Percentiles rank a stretch among this genome's conserved stretches.
Conservation (phyloP, 2,797 vertebrate species). For the Xenentodon cancila region DNA sequence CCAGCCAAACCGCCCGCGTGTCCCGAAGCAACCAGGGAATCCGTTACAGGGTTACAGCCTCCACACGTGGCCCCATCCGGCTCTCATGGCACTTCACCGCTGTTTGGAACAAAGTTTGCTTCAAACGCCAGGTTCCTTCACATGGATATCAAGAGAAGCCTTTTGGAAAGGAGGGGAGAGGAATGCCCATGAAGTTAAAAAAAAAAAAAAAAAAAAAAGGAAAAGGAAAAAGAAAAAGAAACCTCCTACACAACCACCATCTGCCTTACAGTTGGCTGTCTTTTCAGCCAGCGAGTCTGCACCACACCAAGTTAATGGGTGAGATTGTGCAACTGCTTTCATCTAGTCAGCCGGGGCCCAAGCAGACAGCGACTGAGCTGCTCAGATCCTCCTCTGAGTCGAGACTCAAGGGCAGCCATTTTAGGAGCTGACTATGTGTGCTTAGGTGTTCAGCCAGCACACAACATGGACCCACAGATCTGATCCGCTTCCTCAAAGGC, state of each 20-base stretch:
- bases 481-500: constrained; percentile 86
- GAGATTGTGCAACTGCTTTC: constrained; percentile 90
- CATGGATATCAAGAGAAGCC: constrained; percentile 78
- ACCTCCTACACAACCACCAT: constrained; percentile 64
- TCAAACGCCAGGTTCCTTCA: constrained; percentile 86
- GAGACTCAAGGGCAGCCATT: constrained; percentile 98
- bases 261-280: constrained; percentile 60
- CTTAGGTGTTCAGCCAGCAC: constrained; percentile 86
- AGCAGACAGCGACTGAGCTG: constrained; percentile 90
- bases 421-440: constrained; percentile 88
- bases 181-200: constrained; percentile 34
- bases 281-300: constrained; percentile 83
- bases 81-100: constrained; percentile 89
- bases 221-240: constrained; percentile 35
- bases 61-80: constrained; percentile 90
- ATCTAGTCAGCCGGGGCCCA: constrained; percentile 91
- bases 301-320: constrained; percentile 89
- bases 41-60: constrained; percentile 94
- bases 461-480: constrained; percentile 96
- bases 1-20: constrained; percentile 70
- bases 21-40: constrained; percentile 90
- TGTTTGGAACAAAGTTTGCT: constrained; percentile 90
- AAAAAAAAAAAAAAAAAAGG: constrained; percentile 1
- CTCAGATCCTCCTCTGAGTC: constrained; percentile 89
- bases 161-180: constrained; percentile 51